phyloP scores from a whole-genome alignment of 2,113 vertebrate genomes.

The Eolophus roseicapilla region DNA sequence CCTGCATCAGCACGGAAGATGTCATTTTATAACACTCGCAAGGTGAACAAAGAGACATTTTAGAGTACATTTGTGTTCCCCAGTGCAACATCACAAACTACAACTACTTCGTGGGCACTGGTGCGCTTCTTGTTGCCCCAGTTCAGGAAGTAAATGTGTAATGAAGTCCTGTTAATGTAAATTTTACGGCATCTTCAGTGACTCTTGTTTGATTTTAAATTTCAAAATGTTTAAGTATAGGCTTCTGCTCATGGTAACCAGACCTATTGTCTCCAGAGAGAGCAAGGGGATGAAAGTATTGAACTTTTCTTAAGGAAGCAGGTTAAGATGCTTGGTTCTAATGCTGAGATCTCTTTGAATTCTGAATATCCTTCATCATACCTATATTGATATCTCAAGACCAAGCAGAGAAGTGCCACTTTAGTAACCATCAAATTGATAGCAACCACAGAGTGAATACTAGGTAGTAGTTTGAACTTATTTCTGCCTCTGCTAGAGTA shows the following conservation, averaged over 20 bases:
- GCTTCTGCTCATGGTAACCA: neutral
- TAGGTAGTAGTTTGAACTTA: neutral
- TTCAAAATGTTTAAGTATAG: neutral
- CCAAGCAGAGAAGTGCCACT: neutral
- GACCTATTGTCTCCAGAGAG: neutral
- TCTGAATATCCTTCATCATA: neutral
- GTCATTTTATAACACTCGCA: neutral
- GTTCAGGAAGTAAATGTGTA: neutral
- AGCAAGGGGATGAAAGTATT: neutral
- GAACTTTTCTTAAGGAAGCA: neutral
- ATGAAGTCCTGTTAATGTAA: neutral
- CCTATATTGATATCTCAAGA: neutral
- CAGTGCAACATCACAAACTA: neutral
- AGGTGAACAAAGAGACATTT: neutral
- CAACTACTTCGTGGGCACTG: neutral
- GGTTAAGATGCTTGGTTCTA: neutral
- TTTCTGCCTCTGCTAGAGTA: neutral
- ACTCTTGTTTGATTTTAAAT: neutral
- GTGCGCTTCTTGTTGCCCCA: neutral
- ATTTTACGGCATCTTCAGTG: neutral
- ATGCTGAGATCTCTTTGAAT: neutral
- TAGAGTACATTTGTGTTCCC: neutral
- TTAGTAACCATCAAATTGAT: neutral
- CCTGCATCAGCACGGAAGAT: neutral
- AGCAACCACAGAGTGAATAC: neutral